A percentile compares a stretch with the other conserved stretches of the same genome.
These are phyloP conservation scores for Tethea ocularis DNA, from an alignment of 2,888 invertebrate genomes.

Conservation along the genomic window DNA sequence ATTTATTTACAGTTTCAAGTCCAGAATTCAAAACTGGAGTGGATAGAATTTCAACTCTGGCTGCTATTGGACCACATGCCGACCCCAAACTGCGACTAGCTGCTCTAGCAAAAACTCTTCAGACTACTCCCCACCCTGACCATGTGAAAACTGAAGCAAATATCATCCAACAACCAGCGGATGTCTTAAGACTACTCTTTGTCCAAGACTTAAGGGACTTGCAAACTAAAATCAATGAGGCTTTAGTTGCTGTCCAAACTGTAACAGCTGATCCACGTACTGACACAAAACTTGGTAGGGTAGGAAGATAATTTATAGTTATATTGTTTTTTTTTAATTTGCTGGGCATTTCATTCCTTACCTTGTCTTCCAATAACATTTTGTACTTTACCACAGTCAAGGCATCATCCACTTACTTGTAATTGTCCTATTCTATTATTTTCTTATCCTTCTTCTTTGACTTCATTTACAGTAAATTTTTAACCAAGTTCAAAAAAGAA, in stretches of 20 bases:
- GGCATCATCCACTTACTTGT: no score
- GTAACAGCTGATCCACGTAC: slow-evolving; percentile 98
- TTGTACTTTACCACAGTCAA: neutral
- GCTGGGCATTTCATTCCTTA: neutral
- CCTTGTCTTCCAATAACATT: neutral
- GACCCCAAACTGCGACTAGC: slow-evolving; percentile 75
- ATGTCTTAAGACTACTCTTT: slow-evolving; percentile 90
- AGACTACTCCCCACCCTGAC: slow-evolving; percentile 92
- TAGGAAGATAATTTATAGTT: slow-evolving; percentile 84
- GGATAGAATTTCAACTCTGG: slow-evolving; percentile 88
- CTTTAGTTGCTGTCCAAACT: slow-evolving; percentile 95
- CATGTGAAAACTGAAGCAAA: slow-evolving; percentile 58
- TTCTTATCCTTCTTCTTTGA: no score
- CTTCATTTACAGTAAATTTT: no score
- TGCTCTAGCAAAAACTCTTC: slow-evolving; percentile 89
- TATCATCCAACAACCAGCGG: slow-evolving; percentile 77
- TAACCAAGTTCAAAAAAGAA: no score
- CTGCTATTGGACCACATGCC: slow-evolving; percentile 72
- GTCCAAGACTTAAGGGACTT: slow-evolving; percentile 93
- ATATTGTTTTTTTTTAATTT: neutral
- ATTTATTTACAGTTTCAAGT: slow-evolving; percentile 87
- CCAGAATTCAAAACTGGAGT: slow-evolving; percentile 93
- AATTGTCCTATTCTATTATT: no score
- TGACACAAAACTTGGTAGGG: slow-evolving; percentile 96
- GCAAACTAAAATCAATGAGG: slow-evolving; percentile 97